phyloP scores from a whole-genome alignment of 2,888 invertebrate species.

The Rhingia rostrata region DNA sequence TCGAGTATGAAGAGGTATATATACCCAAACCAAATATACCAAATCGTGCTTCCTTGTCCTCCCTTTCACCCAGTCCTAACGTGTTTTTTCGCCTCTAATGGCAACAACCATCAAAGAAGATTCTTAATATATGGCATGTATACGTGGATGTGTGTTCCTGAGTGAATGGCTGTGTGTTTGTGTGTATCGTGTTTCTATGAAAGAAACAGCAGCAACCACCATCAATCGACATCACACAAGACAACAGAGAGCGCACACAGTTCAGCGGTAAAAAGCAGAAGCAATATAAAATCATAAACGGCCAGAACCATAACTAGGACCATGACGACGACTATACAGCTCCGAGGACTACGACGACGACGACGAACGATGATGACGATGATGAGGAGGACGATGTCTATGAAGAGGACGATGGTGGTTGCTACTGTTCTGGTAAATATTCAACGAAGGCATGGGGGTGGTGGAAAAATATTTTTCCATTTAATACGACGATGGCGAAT shows the following conservation, averaged over 20 bases:
- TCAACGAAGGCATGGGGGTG: slow-evolving; percentile 14
- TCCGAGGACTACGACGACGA: background rate
- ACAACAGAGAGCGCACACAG: slow-evolving; percentile 6
- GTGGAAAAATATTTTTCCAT: slow-evolving; percentile 45
- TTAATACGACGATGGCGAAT: slow-evolving; percentile 29
- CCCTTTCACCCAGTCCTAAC: background rate
- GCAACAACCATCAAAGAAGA: slow-evolving; percentile 58
- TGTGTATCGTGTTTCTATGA: slow-evolving; percentile 27
- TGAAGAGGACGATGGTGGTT: background rate
- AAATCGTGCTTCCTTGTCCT: slow-evolving; percentile 26
- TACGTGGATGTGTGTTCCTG: background rate
- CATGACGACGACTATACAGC: slow-evolving; percentile 11
- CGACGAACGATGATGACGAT: background rate
- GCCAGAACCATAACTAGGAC: slow-evolving; percentile 22
- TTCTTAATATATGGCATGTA: slow-evolving; percentile 27
- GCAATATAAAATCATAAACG: slow-evolving; percentile 33
- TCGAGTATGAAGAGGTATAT: slow-evolving; percentile 54
- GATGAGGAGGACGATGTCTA: background rate
- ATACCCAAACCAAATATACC: slow-evolving; percentile 21
- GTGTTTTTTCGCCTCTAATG: slow-evolving; percentile 44
- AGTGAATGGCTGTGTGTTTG: background rate
- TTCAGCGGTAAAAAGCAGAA: slow-evolving; percentile 7
- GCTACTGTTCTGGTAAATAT: slow-evolving; percentile 22
- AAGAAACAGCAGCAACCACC: slow-evolving; percentile 43
- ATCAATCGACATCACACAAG: slow-evolving; percentile 49